A percentile compares a stretch with the other conserved stretches of the same genome.
These are phyloP conservation scores for Malthinus flaveolus DNA, from an alignment of 2,888 invertebrate genomes.

Conservation along the genomic window DNA sequence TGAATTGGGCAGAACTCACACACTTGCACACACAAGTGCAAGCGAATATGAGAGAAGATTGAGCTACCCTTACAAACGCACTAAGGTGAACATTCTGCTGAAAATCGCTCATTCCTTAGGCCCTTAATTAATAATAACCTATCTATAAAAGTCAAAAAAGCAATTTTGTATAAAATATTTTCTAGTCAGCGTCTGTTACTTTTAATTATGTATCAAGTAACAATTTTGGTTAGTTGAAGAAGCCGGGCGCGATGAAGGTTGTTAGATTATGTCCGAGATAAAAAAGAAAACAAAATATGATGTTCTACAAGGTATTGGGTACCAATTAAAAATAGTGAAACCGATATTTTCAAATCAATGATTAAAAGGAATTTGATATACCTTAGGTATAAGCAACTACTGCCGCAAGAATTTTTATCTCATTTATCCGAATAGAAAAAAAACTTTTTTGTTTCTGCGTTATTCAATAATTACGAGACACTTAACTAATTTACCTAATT, in stretches of 20 bases:
- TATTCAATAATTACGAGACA: no score
- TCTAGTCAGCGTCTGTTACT: slow-evolving; percentile 21
- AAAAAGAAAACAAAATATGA: slow-evolving; percentile 22
- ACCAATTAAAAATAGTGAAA: slow-evolving; percentile 28
- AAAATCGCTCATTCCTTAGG: no score
- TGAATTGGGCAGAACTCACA: no score
- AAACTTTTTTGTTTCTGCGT: neutral
- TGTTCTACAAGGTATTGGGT: slow-evolving; percentile 29
- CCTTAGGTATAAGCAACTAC: neutral
- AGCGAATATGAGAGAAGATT: no score
- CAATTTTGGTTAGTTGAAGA: slow-evolving; percentile 17
- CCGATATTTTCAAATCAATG: slow-evolving; percentile 24
- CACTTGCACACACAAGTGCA: no score
- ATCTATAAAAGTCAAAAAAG: no score
- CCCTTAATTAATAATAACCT: no score
- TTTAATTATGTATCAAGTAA: slow-evolving; percentile 23
- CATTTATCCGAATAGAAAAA: neutral
- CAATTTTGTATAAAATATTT: slow-evolving; percentile 6
- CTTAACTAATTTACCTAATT: neutral
- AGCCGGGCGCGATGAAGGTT: slow-evolving; percentile 28
- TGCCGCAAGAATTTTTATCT: slow-evolving; percentile 2
- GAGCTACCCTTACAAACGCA: no score
- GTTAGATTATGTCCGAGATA: slow-evolving; percentile 29
- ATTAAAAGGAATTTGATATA: slow-evolving; percentile 21
- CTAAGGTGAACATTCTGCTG: no score